phyloP scores from a whole-genome alignment of 1,140 invertebrate genomes.

The Pectinophora gossypiella region DNA sequence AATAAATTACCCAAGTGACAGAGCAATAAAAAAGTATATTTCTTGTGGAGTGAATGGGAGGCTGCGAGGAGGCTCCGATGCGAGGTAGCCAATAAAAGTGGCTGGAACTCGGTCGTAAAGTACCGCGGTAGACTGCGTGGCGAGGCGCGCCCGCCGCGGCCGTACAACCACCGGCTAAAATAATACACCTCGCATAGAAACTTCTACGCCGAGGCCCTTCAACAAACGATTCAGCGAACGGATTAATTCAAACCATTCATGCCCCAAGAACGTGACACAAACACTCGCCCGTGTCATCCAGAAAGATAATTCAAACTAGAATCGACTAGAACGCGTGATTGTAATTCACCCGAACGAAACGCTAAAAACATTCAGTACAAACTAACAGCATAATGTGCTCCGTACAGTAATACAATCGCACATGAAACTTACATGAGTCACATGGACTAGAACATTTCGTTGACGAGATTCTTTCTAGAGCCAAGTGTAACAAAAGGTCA shows the following conservation, averaged over 20 bases:
- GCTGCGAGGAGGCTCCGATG: constrained; percentile 65
- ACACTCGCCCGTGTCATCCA: too few species aligned
- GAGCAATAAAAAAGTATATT: constrained; percentile 72
- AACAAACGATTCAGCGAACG: too few species aligned
- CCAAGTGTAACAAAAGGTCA: constrained; percentile 64
- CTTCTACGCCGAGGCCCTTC: too few species aligned
- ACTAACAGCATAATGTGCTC: background rate
- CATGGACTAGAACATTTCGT: constrained; percentile 26
- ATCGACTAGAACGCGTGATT: background rate
- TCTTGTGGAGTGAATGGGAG: constrained; percentile 70
- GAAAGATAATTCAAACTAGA: background rate
- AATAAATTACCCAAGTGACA: constrained; percentile 72
- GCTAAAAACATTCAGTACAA: background rate
- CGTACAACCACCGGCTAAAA: constrained; percentile 23
- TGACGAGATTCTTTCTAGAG: constrained; percentile 50
- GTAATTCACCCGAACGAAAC: background rate
- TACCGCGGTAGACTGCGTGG: constrained; percentile 68
- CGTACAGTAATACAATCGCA: background rate
- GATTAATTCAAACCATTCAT: too few species aligned
- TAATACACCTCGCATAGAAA: constrained; percentile 22
- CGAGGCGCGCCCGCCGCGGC: constrained; percentile 50
- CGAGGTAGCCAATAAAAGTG: constrained; percentile 73
- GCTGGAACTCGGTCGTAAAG: constrained; percentile 65
- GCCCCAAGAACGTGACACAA: too few species aligned
- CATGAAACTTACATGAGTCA: constrained; percentile 21